Evolutionary conservation across 1,140 invertebrate species (phyloP).

Genomic region (Brachionus calyciflorus): DNA sequence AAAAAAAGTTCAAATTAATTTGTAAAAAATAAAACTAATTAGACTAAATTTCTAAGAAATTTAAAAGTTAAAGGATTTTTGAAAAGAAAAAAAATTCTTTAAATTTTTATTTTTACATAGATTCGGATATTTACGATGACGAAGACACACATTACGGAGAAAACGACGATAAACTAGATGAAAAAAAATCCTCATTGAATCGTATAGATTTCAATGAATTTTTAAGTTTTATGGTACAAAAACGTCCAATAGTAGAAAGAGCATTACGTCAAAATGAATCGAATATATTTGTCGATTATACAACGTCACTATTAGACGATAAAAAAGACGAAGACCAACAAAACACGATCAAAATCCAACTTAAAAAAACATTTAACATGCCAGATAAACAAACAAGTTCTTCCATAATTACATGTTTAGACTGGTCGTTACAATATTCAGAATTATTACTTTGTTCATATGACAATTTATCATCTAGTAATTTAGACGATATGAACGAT

Average conservation of each 20-base stretch:
- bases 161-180: neutral
- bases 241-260: constrained; percentile 32
- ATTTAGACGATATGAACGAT: neutral
- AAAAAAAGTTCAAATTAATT: too few species aligned
- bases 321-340: neutral
- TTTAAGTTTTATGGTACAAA: constrained; percentile 5
- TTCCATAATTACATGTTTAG: constrained; percentile 27
- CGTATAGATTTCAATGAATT: constrained; percentile 11
- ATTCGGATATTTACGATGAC: neutral
- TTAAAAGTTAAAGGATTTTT: too few species aligned
- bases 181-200: neutral
- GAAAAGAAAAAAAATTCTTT: too few species aligned
- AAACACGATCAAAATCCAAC: constrained; percentile 12
- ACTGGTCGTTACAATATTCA: constrained; percentile 37
- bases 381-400: neutral
- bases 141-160: neutral
- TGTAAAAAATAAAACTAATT: too few species aligned
- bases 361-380: constrained; percentile 17
- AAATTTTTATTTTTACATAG: neutral
- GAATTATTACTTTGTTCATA: constrained; percentile 14
- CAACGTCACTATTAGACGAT: neutral
- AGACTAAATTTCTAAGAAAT: too few species aligned
- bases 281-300: constrained; percentile 37
- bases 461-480: constrained; percentile 20
- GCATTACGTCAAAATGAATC: constrained; percentile 19